Percentiles rank a stretch among this genome's conserved stretches.
phyloP scores from a whole-genome alignment of 2,113 vertebrate genomes.

The Mus spicilegus region DNA sequence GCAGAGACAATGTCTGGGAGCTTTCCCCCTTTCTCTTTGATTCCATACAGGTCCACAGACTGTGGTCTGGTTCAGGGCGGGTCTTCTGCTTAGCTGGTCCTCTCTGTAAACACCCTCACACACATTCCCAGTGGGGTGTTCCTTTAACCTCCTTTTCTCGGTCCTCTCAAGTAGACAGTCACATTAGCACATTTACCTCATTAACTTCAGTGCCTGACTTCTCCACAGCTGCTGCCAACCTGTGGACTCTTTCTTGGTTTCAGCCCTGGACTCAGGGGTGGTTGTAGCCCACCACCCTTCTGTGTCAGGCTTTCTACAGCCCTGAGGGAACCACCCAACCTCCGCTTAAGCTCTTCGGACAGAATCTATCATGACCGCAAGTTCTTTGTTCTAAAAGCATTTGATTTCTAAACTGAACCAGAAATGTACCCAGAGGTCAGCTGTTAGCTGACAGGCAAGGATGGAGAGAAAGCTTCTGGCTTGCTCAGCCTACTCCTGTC shows the following conservation, averaged over 20 bases:
- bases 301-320: background rate
- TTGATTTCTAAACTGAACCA: background rate
- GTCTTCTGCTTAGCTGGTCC: background rate
- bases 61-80: background rate
- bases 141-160: background rate
- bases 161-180: background rate
- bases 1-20: background rate
- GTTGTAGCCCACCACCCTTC: background rate
- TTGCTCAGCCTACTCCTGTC: background rate
- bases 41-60: background rate
- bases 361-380: background rate
- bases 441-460: background rate
- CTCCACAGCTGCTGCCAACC: rapidly evolving
- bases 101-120: background rate
- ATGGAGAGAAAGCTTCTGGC: background rate
- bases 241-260: background rate
- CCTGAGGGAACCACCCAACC: background rate
- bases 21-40: background rate
- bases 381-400: background rate
- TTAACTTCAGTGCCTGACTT: background rate
- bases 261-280: background rate
- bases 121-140: background rate
- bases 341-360: background rate
- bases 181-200: background rate
- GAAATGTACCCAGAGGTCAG: background rate